phyloP scores from a whole-genome alignment of 2,888 invertebrate genomes.

The Tenthredo distinguenda region DNA sequence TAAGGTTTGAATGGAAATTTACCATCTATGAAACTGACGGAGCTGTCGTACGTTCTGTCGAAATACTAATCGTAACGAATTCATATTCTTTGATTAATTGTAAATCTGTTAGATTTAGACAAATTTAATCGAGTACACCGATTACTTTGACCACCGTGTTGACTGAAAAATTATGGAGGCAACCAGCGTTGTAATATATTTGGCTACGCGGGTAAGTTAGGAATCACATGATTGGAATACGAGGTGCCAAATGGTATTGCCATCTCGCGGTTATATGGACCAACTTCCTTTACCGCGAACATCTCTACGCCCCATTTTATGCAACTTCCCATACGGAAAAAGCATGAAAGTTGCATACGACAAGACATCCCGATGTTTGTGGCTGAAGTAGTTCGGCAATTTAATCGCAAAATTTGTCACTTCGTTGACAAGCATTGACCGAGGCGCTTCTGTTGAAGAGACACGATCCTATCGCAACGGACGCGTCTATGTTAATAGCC shows the following conservation, averaged over 20 bases:
- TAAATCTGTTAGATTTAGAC: not conserved
- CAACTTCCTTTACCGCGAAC: not conserved
- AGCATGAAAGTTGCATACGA: no score
- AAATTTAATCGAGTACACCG: not conserved
- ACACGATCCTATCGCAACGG: no score
- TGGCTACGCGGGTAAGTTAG: not conserved
- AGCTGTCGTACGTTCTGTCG: slow-evolving; percentile 66
- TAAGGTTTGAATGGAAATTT: slow-evolving; percentile 39
- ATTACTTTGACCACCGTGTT: not conserved
- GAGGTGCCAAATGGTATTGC: not conserved
- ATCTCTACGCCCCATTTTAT: no score
- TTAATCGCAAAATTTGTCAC: no score
- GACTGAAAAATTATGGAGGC: not conserved
- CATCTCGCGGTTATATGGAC: not conserved
- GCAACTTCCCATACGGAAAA: no score
- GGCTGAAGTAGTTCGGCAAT: no score
- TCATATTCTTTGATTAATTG: slow-evolving; percentile 60
- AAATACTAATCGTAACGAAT: slow-evolving; percentile 66
- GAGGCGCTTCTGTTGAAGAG: no score
- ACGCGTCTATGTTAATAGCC: no score
- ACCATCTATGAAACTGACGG: slow-evolving; percentile 73
- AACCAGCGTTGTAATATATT: not conserved
- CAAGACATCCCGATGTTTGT: no score
- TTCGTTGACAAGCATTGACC: no score
- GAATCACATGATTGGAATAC: not conserved